These are phyloP conservation scores for Battus philenor DNA, from an alignment of 1,140 invertebrate species.

Conservation along the genomic window DNA sequence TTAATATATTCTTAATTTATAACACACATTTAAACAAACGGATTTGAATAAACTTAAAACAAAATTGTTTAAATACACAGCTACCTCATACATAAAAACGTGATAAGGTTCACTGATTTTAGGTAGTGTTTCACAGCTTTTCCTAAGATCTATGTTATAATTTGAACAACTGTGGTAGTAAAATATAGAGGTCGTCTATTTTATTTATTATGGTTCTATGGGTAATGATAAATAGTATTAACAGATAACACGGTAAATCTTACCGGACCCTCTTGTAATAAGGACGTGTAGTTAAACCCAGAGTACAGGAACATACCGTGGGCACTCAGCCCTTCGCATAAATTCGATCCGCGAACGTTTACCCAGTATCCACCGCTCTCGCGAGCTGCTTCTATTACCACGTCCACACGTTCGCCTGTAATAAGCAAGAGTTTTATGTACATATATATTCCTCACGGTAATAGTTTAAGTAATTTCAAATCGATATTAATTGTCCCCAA, in stretches of 20 bases:
- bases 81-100: too few relatives aligned
- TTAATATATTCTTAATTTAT: too few relatives aligned
- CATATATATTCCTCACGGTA: background rate
- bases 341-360: slow-evolving; percentile 65
- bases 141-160: too few relatives aligned
- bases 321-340: slow-evolving; percentile 60
- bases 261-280: slow-evolving; percentile 46
- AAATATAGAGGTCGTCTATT: too few relatives aligned
- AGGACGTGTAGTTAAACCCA: slow-evolving; percentile 62
- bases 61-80: too few relatives aligned
- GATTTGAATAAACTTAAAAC: too few relatives aligned
- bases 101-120: too few relatives aligned
- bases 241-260: slow-evolving; percentile 3
- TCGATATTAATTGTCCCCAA: too few relatives aligned
- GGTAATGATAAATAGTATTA: slow-evolving; percentile 2
- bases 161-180: too few relatives aligned
- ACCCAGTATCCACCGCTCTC: slow-evolving; percentile 76
- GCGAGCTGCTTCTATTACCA: slow-evolving; percentile 76
- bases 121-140: too few relatives aligned
- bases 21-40: too few relatives aligned
- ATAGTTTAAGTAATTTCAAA: too few relatives aligned
- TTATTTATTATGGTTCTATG: background rate
- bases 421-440: background rate
- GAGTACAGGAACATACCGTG: slow-evolving; percentile 57
- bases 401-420: slow-evolving; percentile 80